Base-by-base conservation (phyloP, 1,140 invertebrate genomes). In the Elysia chlorotica region DNA sequence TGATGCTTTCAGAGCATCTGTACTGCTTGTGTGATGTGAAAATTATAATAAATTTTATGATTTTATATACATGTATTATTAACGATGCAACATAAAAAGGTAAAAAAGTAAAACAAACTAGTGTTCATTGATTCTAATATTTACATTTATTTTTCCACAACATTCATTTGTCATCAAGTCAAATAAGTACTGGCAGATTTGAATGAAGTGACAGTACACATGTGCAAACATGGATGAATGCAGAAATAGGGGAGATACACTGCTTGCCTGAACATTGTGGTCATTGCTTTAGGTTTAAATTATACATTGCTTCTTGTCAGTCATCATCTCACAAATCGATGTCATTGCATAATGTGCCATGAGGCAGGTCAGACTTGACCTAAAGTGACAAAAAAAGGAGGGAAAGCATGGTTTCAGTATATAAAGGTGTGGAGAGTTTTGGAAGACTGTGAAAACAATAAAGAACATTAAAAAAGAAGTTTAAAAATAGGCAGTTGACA, bases 131-230 rank as follows among this genome's bases (percentile, higher is more conserved):
- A 57, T 62, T 62, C 69, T 71, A 71, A 71, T 71, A 71, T 71
- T 71, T 28, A 71, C 57, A 71, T 71, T 71, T 71, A 71, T 71
- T 71, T 62, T 31, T 71, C 69, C 69, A 71, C 69, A 71, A 71
- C 69, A 71, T 71, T 71, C 69, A 71, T 69, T 71, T 63, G 38
- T 71, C 69, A 71, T 71, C 37, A 59, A 69, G 33, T 69, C n/a
- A 69, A 69, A 69, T 69, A 69, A 69, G 67, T 69, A 69, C 67
- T 25, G 67, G 67, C 38, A 48, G 66, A 6, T 48, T 21, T 54
- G 48, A 70, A 70, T 70, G 53, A 70, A 57, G 59, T 30, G n/a
- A 70, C n/a, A 61, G 38, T 37, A 59, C 25, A 36, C 61, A 59
- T 36, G 56, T 71, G 35, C 54, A 57, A n/a, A 61, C 57, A 71